A percentile compares a stretch with the other conserved stretches of the same genome.
Conservation (phyloP, 2,888 invertebrate genomes). For the Epinotia demarniana region DNA sequence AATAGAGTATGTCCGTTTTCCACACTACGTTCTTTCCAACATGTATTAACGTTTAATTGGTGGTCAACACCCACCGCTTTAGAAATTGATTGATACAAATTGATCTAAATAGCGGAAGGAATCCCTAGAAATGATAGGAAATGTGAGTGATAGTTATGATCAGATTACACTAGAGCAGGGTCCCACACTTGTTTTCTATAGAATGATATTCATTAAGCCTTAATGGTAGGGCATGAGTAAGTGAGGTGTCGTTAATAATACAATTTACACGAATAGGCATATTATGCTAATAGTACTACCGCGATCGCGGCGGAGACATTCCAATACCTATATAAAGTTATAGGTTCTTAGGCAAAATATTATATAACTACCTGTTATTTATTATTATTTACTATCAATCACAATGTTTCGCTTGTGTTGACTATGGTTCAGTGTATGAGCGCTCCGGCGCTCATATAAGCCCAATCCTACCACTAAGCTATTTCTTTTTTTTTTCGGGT, state of each 20-base stretch:
- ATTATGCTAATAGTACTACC: neutral
- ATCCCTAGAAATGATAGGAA: conserved; percentile 38
- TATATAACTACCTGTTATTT: neutral
- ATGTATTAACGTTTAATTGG: neutral
- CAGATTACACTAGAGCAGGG: conserved; percentile 25
- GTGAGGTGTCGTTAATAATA: conserved; percentile 11
- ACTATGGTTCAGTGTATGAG: too few species aligned
- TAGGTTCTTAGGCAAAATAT: neutral
- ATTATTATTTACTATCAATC: neutral
- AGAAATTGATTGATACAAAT: conserved; percentile 30
- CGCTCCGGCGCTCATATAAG: too few species aligned
- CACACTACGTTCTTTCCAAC: neutral
- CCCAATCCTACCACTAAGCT: too few species aligned
- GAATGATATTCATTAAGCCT: neutral
- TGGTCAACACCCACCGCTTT: conserved; percentile 32
- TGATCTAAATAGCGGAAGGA: conserved; percentile 38
- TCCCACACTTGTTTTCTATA: conserved; percentile 21
- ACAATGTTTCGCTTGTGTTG: neutral
- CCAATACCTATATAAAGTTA: neutral
- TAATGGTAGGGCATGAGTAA: neutral
- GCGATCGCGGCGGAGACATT: neutral
- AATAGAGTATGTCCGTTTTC: neutral
- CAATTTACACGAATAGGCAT: conserved; percentile 6
- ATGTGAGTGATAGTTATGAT: conserved; percentile 26
- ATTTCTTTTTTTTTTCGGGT: too few species aligned